Base-by-base conservation (phyloP, 2,888 invertebrate species). In the Tenthredo livida region DNA sequence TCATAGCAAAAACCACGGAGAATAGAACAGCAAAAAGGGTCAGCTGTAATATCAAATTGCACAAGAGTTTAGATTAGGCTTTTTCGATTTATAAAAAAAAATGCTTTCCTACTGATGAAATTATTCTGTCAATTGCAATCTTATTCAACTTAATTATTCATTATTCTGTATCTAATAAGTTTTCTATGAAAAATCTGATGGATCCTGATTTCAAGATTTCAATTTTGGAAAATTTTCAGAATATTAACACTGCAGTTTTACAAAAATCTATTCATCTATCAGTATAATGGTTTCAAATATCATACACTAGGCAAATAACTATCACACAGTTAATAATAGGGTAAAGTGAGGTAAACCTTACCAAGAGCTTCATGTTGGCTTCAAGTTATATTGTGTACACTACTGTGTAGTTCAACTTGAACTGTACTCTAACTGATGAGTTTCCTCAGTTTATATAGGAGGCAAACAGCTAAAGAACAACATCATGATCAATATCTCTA, bases 341-440 rank as follows among this genome's bases (percentile, higher is more conserved):
- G n/a, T 72, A 29, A 37, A 72, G 29, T 10, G n/a, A 17, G 37
- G 21, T 17, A 29, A 33, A 78, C 9, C 80, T 80, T 80, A 80
- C 80, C 80, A 61, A 40, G 40, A 80, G 80, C 61, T 80, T 80
- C 80, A 80, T 80, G 80, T 58, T 80, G 58, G 15, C 37, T 47
- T 47, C 15, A 47, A 33, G 21, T 80, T 61, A 25, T n/a, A 61
- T 33, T 77, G 77, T 77, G 78, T 80, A 61, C 17, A 40, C 61
- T 61, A 6, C 61, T 80, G 33, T n/a, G 40, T 17, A 80, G 61
- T 40, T 61, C 12, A 80, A 61, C 21, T 80, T 40, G 40, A 17
- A 61, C 58, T 80, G 37, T 80, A 58, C 80, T 80, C 40, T 61
- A 33, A 17, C 15, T 40, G 40, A 40, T 61, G 61, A 58, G 54